Base-by-base conservation (phyloP, 2,797 vertebrate genomes). In the Tapera naevia region DNA sequence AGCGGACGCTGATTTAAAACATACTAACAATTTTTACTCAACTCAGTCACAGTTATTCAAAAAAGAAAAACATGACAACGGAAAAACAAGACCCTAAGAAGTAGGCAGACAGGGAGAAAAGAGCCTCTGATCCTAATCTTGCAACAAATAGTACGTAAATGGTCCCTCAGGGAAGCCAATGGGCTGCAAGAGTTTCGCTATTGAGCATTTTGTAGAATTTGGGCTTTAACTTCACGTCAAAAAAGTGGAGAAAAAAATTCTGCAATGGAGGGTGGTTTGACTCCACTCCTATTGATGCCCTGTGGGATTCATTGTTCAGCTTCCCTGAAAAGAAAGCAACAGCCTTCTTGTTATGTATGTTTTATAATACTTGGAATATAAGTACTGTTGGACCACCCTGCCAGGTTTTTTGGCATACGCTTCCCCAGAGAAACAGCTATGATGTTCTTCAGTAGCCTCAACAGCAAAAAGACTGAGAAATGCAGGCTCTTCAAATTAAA, bases 401-500 rank as follows among this genome's bases (percentile, higher is more conserved):
- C n/a, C 71, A 71, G 58, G 3, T 58, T 94, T 94, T 67, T 69
- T 93, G 10, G 3, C 45, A 76, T 54, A 73, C 5, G 0, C 95
- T 94, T 79, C 92, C 64, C 75, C 46, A 83, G 96, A 93, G 90
- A 94, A 93, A 91, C 7, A 86, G 50, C n/a, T 80, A 76, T 6
- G 15, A 76, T 6, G 15, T 53, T 88, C 48, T 91, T 94, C 60
- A 71, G 75, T 66, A 89, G 74, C 67, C 58, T 94, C 58, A 85
- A 70, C 33, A 89, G 66, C 41, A 85, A 88, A 91, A 89, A 86
- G 71, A 74, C 60, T 72, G 57, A 93, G 67, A 87, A 86, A 66
- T 28, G 13, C 46, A 85, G 54, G 67, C 13, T 90, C 67, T 94
- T 87, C 61, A 73, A 90, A 89, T 93, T 95, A 94, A 94, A 95